A percentile compares a stretch with the other conserved stretches of the same genome.
Evolutionary conservation across 2,888 invertebrate species (phyloP).

Genomic region (Lasioglossum morio): DNA sequence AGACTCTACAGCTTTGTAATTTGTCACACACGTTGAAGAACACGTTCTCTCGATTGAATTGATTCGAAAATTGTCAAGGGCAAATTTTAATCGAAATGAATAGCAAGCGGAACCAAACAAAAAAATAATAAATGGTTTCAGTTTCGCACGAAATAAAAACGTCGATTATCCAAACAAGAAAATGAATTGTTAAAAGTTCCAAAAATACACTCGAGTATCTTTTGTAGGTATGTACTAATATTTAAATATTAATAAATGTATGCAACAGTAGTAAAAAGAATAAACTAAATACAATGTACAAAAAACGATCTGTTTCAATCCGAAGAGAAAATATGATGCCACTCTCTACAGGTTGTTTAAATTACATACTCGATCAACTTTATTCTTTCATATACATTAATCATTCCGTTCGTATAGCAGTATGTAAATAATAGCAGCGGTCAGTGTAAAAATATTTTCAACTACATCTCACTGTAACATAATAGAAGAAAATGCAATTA

Average conservation of each 20-base stretch:
- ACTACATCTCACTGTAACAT: conserved; percentile 12
- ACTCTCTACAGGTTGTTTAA: conserved; percentile 24
- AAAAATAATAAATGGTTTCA: conserved; percentile 14
- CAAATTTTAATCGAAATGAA: conserved; percentile 7
- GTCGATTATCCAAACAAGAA: conserved; percentile 53
- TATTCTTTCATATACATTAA: conserved; percentile 35
- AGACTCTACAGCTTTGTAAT: not conserved
- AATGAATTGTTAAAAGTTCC: not conserved
- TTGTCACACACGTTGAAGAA: conserved; percentile 4
- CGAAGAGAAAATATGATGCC: not conserved
- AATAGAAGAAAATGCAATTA: conserved; percentile 17
- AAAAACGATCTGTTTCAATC: not conserved
- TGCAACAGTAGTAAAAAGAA: not conserved
- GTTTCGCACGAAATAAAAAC: conserved; percentile 24
- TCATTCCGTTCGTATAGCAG: conserved; percentile 25
- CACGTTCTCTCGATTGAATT: not conserved
- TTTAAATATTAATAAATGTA: not conserved
- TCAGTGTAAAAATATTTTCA: conserved; percentile 18
- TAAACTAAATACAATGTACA: not conserved
- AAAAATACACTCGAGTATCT: not conserved
- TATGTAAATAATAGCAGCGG: conserved; percentile 26
- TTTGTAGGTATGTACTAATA: not conserved
- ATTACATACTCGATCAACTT: conserved; percentile 29
- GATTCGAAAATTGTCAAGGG: not conserved
- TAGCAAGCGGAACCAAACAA: not conserved